phyloP scores from a whole-genome alignment of 2,113 vertebrate genomes.

The Hemiscyllium ocellatum region DNA sequence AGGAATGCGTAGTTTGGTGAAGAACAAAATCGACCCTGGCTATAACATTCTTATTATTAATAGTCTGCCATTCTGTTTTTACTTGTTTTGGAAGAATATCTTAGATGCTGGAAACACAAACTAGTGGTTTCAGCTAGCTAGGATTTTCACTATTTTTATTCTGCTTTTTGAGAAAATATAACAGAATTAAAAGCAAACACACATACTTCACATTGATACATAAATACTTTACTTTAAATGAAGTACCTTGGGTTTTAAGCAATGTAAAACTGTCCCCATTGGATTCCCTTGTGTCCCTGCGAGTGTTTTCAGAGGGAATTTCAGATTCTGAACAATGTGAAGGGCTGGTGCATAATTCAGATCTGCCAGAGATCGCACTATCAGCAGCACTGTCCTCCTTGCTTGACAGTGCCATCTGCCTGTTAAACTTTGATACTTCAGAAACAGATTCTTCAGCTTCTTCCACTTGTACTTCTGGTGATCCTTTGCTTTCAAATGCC shows the following conservation, averaged over 20 bases:
- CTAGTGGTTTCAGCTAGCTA: neutral
- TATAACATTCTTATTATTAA: too few relatives aligned
- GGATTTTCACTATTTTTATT: neutral
- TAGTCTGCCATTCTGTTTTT: too few relatives aligned
- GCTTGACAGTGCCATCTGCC: neutral
- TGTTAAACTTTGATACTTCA: neutral
- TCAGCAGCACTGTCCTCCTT: neutral
- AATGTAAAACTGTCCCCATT: neutral
- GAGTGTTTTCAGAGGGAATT: neutral
- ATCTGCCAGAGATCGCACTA: neutral
- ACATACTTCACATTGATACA: neutral
- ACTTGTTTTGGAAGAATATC: too few relatives aligned
- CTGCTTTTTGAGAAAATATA: neutral
- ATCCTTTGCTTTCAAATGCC: neutral
- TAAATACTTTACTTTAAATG: neutral
- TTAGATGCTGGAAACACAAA: neutral
- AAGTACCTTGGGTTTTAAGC: conserved; percentile 3
- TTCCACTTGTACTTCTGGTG: neutral
- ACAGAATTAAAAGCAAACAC: neutral
- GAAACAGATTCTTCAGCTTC: neutral
- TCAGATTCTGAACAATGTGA: neutral
- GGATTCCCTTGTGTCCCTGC: neutral
- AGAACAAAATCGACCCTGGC: too few relatives aligned
- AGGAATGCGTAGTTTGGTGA: too few relatives aligned
- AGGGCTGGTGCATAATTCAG: neutral